These are phyloP conservation scores for Aspidiotus rigidus DNA, from an alignment of 2,888 invertebrate genomes.

Conservation along the genomic window DNA sequence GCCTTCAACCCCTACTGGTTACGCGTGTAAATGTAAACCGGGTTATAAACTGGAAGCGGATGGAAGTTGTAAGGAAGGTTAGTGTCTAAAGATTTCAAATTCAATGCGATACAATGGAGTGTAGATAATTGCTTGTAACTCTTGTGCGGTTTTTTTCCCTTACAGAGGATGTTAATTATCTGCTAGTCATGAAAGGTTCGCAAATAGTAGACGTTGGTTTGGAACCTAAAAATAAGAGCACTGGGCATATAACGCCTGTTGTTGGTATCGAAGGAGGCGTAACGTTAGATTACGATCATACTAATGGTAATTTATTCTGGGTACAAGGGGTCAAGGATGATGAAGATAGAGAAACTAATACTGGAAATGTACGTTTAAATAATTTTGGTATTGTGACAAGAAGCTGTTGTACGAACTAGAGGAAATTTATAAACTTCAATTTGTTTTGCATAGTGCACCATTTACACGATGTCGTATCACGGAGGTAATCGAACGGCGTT, in stretches of 20 bases:
- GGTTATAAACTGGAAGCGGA: conserved; percentile 54
- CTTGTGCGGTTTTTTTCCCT: no score
- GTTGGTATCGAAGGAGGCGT: conserved; percentile 80
- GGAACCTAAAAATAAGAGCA: conserved; percentile 63
- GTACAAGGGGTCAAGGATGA: conserved; percentile 62
- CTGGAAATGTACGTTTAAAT: conserved; percentile 34
- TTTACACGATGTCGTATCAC: conserved; percentile 71
- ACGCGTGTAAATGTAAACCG: conserved; percentile 83
- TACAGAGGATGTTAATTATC: conserved; percentile 71
- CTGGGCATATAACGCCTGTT: conserved; percentile 73
- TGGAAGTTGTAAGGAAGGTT: conserved; percentile 31
- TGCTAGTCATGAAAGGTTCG: conserved; percentile 80
- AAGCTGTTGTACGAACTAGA: not conserved
- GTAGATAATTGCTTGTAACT: not conserved
- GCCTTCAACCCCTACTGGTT: conserved; percentile 59
- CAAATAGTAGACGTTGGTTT: conserved; percentile 79
- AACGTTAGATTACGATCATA: conserved; percentile 85
- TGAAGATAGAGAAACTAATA: conserved; percentile 58
- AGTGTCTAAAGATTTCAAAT: not conserved
- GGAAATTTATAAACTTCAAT: not conserved
- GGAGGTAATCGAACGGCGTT: conserved; percentile 78
- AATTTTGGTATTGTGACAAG: conserved; percentile 1
- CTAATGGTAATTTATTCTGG: conserved; percentile 77
- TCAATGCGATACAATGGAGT: not conserved
- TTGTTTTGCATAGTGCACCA: conserved; percentile 57